Base-by-base conservation (phyloP, 2,888 invertebrate genomes). In the Parnassius mnemosyne region DNA sequence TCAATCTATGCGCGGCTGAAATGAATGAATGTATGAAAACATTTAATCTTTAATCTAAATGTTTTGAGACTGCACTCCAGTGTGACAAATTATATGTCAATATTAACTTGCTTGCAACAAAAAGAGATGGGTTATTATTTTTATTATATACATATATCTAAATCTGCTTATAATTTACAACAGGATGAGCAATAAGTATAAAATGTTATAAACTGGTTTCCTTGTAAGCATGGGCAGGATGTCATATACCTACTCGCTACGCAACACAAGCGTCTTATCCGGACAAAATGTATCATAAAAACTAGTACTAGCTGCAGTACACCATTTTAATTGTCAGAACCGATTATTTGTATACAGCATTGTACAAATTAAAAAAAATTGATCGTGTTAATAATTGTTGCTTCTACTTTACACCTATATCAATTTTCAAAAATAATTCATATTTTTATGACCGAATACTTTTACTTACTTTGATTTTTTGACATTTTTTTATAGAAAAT, bases 221-320 rank as follows among this genome's bases (percentile, higher is more conserved):
- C 63, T 63, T 63, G 63, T 66, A 65, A 43, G 25, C 49, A 47
- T 41, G 12, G 63, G 63, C 63, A 57, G 60, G 63, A 66, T 67
- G 65, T 65, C 63, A 54, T 2, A 3, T 16, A 44, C n/a, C n/a
- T n/a, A n/a, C 11, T 11, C n/a, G 25, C n/a, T 3, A 20, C 58
- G 54, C 60, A 60, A 54, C 56, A 46, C 56, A 58, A 61, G 60
- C 62, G 61, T 62, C 58, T 68, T 58, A 64, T 63, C 65, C 63
- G 65, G 61, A 57, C 66, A 67, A 51, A 52, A 59, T 50, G 3
- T 16, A n/a, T n/a, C 12, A 34, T 56, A 61, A 66, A 64, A 64
- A 57, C 12, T 49, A 5, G 53, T 46, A 53, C 25, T 43, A 16
- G 25, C 58, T 53, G 52, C 43, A 46, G 20, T 42, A 20, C 52